Conservation (phyloP, 2,797 vertebrate species). For the Arnoldichthys spilopterus region DNA sequence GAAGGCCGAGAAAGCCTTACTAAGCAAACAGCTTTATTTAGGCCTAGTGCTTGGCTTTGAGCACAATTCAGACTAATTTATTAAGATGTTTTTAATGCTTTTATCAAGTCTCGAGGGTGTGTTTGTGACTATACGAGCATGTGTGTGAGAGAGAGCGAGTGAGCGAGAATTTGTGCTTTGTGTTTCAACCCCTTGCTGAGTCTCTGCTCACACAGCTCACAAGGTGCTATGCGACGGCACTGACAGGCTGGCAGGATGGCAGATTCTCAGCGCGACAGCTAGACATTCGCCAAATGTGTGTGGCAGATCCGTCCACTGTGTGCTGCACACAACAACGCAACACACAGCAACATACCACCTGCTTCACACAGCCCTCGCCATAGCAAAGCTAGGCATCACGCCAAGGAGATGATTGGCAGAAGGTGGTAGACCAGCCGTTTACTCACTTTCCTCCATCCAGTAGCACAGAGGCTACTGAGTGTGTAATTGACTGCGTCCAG, state of each 20-base stretch:
- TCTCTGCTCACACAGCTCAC: slow-evolving; percentile 21
- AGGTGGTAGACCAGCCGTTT: slow-evolving; percentile 18
- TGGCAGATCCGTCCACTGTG: slow-evolving; percentile 49
- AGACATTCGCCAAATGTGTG: slow-evolving; percentile 42
- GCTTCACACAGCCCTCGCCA: slow-evolving; percentile 29
- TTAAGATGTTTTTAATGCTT: slow-evolving; percentile 2
- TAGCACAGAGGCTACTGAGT: background rate
- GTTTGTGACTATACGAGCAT: background rate
- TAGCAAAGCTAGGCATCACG: slow-evolving; percentile 32
- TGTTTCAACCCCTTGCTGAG: slow-evolving; percentile 23
- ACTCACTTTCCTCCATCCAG: slow-evolving; percentile 3
- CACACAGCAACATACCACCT: slow-evolving; percentile 37
- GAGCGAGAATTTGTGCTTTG: background rate
- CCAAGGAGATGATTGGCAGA: slow-evolving; percentile 38
- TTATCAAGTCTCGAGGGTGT: background rate
- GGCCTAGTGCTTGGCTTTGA: background rate
- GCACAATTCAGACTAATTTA: slow-evolving; percentile 11
- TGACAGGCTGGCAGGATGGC: slow-evolving; percentile 44
- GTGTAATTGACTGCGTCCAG: slow-evolving; percentile 36
- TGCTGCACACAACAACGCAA: slow-evolving; percentile 29
- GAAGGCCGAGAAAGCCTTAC: background rate
- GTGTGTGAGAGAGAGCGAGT: background rate
- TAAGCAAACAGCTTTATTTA: slow-evolving; percentile 25
- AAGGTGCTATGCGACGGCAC: slow-evolving; percentile 37
- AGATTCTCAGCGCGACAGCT: slow-evolving; percentile 37